A percentile compares a stretch with the other conserved stretches of the same genome.
phyloP scores from a whole-genome alignment of 2,888 invertebrate genomes.

The Pachycephus smyrnensis region DNA sequence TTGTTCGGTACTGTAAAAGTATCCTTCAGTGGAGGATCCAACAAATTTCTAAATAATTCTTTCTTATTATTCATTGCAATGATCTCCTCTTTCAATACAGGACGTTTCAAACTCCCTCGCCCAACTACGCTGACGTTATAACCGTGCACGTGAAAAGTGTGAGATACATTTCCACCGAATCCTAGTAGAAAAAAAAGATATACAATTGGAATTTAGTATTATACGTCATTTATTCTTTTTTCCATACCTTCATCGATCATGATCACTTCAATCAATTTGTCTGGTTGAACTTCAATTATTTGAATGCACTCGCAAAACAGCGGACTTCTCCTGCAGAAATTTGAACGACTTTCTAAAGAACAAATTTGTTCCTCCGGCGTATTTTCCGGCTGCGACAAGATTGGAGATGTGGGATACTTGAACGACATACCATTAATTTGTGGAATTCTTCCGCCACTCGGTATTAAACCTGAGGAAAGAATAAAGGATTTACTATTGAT shows the following conservation, averaged over 20 bases:
- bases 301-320: conserved; percentile 72
- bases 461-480: conserved; percentile 30
- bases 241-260: conserved; percentile 73
- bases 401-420: conserved; percentile 72
- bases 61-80: conserved; percentile 60
- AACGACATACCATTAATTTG: conserved; percentile 75
- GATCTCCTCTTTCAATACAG: conserved; percentile 66
- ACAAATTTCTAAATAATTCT: conserved; percentile 67
- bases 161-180: conserved; percentile 69
- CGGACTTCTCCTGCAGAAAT: conserved; percentile 39
- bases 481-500: not conserved
- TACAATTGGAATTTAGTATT: not conserved
- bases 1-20: conserved; percentile 75
- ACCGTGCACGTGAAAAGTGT: conserved; percentile 76
- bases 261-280: conserved; percentile 71
- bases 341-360: conserved; percentile 55
- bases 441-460: conserved; percentile 44
- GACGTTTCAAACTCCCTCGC: conserved; percentile 50
- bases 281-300: conserved; percentile 68
- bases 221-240: not conserved
- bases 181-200: conserved; percentile 58
- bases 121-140: conserved; percentile 46
- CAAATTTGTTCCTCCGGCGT: conserved; percentile 42
- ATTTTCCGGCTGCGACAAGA: conserved; percentile 70
- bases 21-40: conserved; percentile 72